Base-by-base conservation (phyloP, 1,140 invertebrate genomes). In the Elymnias hypermnestra region DNA sequence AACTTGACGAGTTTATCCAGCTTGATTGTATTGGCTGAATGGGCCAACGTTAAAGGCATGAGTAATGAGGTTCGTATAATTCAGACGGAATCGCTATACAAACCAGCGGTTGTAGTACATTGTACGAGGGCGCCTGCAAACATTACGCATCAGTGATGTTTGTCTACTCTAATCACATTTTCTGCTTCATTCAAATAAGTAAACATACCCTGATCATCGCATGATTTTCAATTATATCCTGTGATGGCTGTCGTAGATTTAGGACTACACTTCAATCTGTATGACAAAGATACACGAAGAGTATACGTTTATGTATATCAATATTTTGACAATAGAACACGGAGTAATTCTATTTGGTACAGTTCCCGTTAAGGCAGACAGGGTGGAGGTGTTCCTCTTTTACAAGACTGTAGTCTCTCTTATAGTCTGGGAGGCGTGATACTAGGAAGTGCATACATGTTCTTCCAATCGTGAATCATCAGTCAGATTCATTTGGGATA, bases 41-140 rank as follows among this genome's bases (percentile, higher is more conserved):
- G 40, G 40, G 18, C n/a, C 18, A 22, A 31, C 40, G 40, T 41
- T 42, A 33, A 42, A 23, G 28, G 40, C 26, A 42, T 42, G 17
- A 14, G 40, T 42, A 42, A 42, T 33, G 26, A 33, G 40, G 12
- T 14, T 2, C 5, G 38, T 40, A 29, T 28, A 28, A 29, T 40
- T 28, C 15, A 22, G 2, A 4, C 3, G 17, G 17, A 39, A 31
- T 42, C 5, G 26, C 5, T 42, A 42, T 21, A 17, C 26, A 12
- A 17, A 40, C 38, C 5, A 29, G 23, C 18, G 8, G 37, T 25
- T 21, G 9, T 10, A 8, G 1, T n/a, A 39, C 22, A 39, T 41
- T 29, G 39, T 10, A 5, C 25, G 15, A 19, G 35, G 15, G 35
- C n/a, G 37, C 2, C 6, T 14, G 12, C 21, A 41, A 41, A 41